Evolutionary conservation across 2,113 vertebrate genomes (phyloP), one percentile per base, ranked within the genome.

Genomic region (Gymnocephalus cernua): DNA sequence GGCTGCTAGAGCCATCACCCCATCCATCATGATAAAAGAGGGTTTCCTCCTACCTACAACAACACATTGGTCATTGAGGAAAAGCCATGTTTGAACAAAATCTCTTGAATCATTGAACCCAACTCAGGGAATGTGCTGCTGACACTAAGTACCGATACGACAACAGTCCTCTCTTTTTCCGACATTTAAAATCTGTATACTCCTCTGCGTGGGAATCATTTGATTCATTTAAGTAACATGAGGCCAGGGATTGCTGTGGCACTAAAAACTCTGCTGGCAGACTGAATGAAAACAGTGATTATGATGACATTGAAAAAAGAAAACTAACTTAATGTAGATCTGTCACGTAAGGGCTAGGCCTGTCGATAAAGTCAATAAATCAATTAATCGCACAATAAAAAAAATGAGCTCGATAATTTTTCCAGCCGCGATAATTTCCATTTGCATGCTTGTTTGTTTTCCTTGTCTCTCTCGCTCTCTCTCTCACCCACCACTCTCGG

Each of bases 321-420:
- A n/a, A 38, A n/a, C n/a, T 0, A 7, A 57, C 32, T 56, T 68
- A 74, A 74, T 50, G 3, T 59, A 45, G 27, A 81, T 80, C 27
- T 44, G 54, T 38, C 47, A 41, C 35, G 47, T n/a, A n/a, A n/a
- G n/a, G n/a, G n/a, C n/a, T n/a, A n/a, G n/a, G n/a, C n/a, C n/a
- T n/a, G n/a, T n/a, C n/a, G n/a, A n/a, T n/a, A n/a, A n/a, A n/a
- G n/a, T n/a, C n/a, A n/a, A n/a, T n/a, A n/a, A n/a, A n/a, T n/a
- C n/a, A n/a, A n/a, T n/a, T n/a, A n/a, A n/a, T n/a, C n/a, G n/a
- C n/a, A n/a, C n/a, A n/a, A n/a, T n/a, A n/a, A n/a, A n/a, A n/a
- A n/a, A n/a, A n/a, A n/a, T n/a, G n/a, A n/a, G n/a, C n/a, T n/a
- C n/a, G n/a, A n/a, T n/a, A n/a, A n/a, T n/a, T n/a, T n/a, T n/a